A percentile compares a stretch with the other conserved stretches of the same genome.
Evolutionary conservation across 1,140 invertebrate genomes (phyloP).

Genomic region (Pseudomyrmex flavicornis): DNA sequence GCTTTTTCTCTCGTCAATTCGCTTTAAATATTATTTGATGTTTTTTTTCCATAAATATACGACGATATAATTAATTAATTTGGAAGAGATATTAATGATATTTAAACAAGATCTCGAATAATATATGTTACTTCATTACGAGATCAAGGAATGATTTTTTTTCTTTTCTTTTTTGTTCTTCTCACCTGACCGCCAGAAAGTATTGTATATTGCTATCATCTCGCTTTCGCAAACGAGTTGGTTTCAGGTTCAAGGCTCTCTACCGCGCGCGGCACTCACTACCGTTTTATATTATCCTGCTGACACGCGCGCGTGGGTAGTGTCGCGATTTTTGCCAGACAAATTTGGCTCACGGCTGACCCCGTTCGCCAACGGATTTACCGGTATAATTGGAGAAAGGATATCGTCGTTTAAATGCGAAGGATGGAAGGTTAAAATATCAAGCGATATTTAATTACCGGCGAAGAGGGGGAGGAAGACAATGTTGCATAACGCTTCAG

Average conservation of each 20-base stretch:
- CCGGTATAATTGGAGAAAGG: conserved; percentile 17
- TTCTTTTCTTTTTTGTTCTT: background rate
- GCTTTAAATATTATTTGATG: no score
- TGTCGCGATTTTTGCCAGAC: conserved; percentile 48
- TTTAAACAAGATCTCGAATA: no score
- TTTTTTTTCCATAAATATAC: background rate
- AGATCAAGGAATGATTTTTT: no score
- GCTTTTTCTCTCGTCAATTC: no score
- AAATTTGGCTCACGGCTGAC: conserved; percentile 51
- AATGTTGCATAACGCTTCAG: conserved; percentile 63
- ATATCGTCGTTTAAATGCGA: background rate
- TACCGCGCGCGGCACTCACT: background rate
- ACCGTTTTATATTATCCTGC: conserved; percentile 34
- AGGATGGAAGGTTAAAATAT: conserved; percentile 24
- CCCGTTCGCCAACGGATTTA: conserved; percentile 19
- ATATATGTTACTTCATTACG: no score
- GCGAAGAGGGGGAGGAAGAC: background rate
- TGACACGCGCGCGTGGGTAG: conserved; percentile 33
- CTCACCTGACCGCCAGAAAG: conserved; percentile 11
- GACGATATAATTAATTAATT: background rate
- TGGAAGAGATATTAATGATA: background rate
- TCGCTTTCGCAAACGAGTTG: conserved; percentile 20
- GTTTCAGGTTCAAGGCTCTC: conserved; percentile 69
- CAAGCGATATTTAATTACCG: background rate
- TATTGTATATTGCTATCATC: background rate